Conservation (phyloP, 2,113 vertebrate genomes). For the Rhinoptilus africanus region DNA sequence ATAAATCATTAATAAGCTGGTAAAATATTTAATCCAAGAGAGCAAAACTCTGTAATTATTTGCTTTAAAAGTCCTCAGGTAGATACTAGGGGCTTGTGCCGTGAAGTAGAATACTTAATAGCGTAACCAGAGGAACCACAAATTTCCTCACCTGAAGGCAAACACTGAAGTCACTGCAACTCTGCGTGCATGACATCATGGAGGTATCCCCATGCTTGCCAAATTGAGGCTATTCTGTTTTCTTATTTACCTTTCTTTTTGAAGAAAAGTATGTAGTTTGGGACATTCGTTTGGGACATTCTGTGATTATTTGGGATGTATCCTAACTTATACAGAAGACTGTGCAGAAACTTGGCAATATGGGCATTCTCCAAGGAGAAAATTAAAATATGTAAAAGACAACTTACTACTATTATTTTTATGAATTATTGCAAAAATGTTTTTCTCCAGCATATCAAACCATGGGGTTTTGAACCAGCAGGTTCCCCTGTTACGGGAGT, state of each 20-base stretch:
- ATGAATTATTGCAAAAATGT: background rate
- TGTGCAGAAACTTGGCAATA: background rate
- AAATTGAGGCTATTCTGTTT: background rate
- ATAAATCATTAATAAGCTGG: background rate
- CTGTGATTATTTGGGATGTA: background rate
- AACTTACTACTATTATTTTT: background rate
- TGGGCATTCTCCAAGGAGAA: background rate
- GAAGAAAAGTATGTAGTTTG: fast-evolving
- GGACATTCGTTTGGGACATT: background rate
- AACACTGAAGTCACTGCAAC: background rate
- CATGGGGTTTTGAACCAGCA: background rate
- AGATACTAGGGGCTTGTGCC: background rate
- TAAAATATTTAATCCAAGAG: background rate
- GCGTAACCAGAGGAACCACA: background rate
- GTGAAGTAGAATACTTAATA: background rate
- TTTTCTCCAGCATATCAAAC: background rate
- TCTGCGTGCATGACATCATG: background rate
- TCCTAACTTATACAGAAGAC: background rate
- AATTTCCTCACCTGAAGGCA: background rate
- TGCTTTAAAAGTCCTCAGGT: background rate
- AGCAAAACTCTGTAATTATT: background rate
- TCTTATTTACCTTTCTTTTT: background rate
- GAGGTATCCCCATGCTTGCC: background rate
- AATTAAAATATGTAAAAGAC: background rate
- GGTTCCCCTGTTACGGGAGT: background rate